Evolutionary conservation across 2,113 vertebrate genomes (phyloP).

Genomic region (Muscicapa adusta): DNA sequence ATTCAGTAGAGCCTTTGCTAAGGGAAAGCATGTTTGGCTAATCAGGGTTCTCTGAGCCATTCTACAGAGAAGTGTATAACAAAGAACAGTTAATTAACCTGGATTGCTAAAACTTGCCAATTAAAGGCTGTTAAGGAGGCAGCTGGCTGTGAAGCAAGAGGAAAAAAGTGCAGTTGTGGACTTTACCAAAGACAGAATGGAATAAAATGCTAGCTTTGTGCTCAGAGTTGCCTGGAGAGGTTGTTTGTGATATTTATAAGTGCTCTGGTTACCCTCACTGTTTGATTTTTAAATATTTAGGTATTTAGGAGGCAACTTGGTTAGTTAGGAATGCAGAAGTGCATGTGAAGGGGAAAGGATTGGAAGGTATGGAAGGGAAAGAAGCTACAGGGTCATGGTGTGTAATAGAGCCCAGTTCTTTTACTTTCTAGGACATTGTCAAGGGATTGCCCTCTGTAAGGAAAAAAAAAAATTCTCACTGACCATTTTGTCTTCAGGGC

Average conservation of each 20-base stretch:
- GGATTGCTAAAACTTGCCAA: background rate
- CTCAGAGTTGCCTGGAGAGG: background rate
- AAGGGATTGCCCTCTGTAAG: background rate
- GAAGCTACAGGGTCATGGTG: background rate
- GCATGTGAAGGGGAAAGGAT: background rate
- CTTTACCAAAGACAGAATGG: background rate
- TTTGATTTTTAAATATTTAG: conserved; percentile 16
- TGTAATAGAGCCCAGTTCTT: background rate
- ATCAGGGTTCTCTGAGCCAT: background rate
- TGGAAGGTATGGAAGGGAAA: background rate
- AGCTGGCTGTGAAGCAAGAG: conserved; percentile 21
- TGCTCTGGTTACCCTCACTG: background rate
- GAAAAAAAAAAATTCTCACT: background rate
- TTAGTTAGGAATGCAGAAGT: background rate
- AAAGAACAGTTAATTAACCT: conserved; percentile 38
- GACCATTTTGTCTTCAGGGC: background rate
- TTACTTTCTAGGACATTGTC: background rate
- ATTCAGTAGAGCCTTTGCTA: background rate
- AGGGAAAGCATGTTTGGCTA: background rate
- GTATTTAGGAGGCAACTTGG: background rate
- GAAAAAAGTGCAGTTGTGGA: conserved; percentile 3
- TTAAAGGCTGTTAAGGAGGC: background rate
- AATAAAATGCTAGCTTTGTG: conserved; percentile 10
- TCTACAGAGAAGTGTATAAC: background rate
- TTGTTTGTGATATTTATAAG: conserved; percentile 36